Evolutionary conservation across 2,888 invertebrate species (phyloP).

Genomic region (Cotesia congregata): DNA sequence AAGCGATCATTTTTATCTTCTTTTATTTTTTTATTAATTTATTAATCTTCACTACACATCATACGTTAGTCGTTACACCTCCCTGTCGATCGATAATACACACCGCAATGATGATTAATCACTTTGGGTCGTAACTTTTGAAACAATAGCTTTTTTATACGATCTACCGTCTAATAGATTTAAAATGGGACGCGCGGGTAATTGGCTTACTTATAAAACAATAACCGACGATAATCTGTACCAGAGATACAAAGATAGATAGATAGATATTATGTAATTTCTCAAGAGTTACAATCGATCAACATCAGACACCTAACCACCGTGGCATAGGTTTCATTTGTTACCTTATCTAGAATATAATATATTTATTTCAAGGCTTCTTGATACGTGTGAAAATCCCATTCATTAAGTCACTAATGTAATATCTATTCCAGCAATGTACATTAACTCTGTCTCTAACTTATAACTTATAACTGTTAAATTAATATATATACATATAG

Average conservation of each 20-base stretch:
- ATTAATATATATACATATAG: no score
- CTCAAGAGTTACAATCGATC: neutral
- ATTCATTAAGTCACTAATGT: conserved; percentile 20
- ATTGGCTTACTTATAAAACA: neutral
- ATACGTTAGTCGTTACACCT: neutral
- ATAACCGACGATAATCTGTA: neutral
- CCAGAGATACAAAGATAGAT: neutral
- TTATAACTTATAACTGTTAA: neutral
- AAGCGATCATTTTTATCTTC: neutral
- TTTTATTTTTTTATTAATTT: neutral
- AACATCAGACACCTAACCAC: neutral
- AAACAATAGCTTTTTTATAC: neutral
- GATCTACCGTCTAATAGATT: neutral
- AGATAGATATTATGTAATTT: no score
- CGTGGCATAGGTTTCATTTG: neutral
- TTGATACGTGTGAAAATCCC: conserved; percentile 23
- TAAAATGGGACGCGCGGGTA: neutral
- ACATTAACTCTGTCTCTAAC: neutral
- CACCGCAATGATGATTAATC: neutral
- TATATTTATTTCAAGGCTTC: neutral
- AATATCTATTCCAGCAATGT: neutral
- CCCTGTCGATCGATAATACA: neutral
- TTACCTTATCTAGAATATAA: neutral
- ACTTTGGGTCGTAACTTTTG: neutral
- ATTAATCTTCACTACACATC: no score